Evolutionary conservation across 2,797 vertebrate species (phyloP).

Genomic region (Chelon auratus): DNA sequence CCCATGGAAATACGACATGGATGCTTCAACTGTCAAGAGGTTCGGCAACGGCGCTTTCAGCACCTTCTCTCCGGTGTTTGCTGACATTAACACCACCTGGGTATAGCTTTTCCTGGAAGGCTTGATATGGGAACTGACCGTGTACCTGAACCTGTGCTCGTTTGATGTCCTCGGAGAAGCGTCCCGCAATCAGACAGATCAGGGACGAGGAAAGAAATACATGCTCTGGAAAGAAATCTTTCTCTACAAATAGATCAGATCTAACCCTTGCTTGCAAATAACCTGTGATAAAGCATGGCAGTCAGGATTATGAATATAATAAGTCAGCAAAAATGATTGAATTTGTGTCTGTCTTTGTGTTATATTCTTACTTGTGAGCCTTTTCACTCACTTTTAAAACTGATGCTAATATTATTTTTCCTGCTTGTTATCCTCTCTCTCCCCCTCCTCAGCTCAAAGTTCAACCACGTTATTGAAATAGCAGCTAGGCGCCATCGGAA

Average conservation of each 20-base stretch:
- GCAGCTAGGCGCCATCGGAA: background rate
- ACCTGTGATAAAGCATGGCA: slow-evolving; percentile 7
- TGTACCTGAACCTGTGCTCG: too few species aligned
- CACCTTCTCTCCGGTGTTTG: slow-evolving; percentile 4
- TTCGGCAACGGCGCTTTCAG: background rate
- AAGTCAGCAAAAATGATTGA: background rate
- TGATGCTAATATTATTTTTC: background rate
- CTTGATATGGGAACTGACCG: background rate
- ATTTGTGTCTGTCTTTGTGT: background rate
- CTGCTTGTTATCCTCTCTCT: background rate
- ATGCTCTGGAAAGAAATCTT: slow-evolving; percentile 12
- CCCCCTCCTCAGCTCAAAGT: slow-evolving; percentile 13
- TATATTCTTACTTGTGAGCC: background rate
- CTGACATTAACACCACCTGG: slow-evolving; percentile 21
- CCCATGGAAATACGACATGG: slow-evolving; percentile 46
- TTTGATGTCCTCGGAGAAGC: slow-evolving; percentile 4
- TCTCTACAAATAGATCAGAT: slow-evolving; percentile 39
- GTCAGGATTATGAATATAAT: background rate
- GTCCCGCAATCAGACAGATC: background rate
- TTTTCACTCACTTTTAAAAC: background rate
- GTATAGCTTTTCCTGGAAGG: slow-evolving; percentile 7
- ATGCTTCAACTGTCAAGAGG: slow-evolving; percentile 42
- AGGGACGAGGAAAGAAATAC: slow-evolving; percentile 5
- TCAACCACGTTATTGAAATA: background rate
- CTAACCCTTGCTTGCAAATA: slow-evolving; percentile 37